A percentile compares a stretch with the other conserved stretches of the same genome.
Conservation (phyloP, 1,140 invertebrate genomes). For the Spodoptera frugiperda region DNA sequence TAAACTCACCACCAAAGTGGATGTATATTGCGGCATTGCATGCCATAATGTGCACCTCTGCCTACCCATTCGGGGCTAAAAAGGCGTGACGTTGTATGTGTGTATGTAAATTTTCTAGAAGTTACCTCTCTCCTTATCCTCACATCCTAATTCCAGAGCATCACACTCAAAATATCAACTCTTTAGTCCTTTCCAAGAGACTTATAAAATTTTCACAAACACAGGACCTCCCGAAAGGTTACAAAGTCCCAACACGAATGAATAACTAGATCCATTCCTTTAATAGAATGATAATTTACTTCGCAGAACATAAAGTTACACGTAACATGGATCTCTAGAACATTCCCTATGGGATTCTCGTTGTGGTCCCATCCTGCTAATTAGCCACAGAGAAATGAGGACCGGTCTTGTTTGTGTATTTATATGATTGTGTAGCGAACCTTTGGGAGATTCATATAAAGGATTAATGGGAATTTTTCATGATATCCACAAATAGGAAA, state of each 20-base stretch:
- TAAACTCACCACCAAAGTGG: too few species aligned
- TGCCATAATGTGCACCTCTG: too few species aligned
- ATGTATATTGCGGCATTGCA: too few species aligned
- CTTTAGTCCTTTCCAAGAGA: too few species aligned
- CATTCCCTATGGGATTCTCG: constrained; percentile 10
- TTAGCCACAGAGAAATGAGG: constrained; percentile 24
- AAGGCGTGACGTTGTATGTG: too few species aligned
- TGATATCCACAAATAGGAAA: background rate
- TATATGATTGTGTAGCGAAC: constrained; percentile 7
- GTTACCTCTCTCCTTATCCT: too few species aligned
- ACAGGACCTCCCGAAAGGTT: too few species aligned
- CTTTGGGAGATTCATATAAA: background rate
- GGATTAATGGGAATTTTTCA: background rate
- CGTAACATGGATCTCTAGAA: constrained; percentile 8
- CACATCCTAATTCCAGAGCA: too few species aligned
- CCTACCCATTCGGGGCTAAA: too few species aligned
- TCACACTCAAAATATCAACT: too few species aligned
- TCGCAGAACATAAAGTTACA: background rate
- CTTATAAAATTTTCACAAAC: too few species aligned
- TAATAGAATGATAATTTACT: constrained; percentile 32
- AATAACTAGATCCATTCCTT: constrained; percentile 8
- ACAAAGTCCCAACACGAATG: background rate
- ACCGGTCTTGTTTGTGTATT: constrained; percentile 7
- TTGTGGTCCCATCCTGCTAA: constrained; percentile 23
- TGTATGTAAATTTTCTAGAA: too few species aligned